Conservation (phyloP, 2,888 invertebrate genomes). For the Agrenia bidenticulata region DNA sequence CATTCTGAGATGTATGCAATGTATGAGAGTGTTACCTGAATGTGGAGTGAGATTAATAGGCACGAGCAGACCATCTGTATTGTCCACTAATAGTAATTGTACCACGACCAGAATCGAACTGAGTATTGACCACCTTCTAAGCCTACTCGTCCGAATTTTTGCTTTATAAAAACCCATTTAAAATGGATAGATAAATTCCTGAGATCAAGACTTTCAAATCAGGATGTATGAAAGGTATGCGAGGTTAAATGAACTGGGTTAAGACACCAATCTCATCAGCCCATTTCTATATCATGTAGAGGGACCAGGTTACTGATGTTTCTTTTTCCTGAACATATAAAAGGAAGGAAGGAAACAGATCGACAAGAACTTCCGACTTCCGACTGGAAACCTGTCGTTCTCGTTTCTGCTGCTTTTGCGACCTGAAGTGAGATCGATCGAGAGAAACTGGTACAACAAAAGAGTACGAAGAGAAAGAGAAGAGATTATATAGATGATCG, state of each 20-base stretch:
- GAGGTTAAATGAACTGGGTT: too few relatives aligned
- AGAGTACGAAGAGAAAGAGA: neutral
- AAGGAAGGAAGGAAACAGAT: too few relatives aligned
- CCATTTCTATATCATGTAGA: too few relatives aligned
- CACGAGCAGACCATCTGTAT: slow-evolving; percentile 31
- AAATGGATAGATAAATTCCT: neutral
- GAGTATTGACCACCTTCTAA: neutral
- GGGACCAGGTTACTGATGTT: too few relatives aligned
- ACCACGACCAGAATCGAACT: neutral
- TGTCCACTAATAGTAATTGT: slow-evolving; percentile 14
- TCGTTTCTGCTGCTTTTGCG: slow-evolving; percentile 5
- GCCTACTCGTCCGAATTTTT: neutral
- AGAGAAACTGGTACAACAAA: neutral
- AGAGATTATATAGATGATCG: neutral
- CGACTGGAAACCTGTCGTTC: neutral
- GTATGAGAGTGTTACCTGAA: slow-evolving; percentile 24
- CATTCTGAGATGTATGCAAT: too few relatives aligned
- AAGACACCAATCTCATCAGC: too few relatives aligned
- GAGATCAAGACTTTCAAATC: too few relatives aligned
- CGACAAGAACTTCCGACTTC: slow-evolving; percentile 4
- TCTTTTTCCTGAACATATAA: too few relatives aligned
- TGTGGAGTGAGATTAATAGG: slow-evolving; percentile 30
- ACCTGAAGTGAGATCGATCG: slow-evolving; percentile 2
- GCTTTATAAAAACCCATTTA: slow-evolving; percentile 4
- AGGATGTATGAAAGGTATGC: too few relatives aligned